Conservation (phyloP, 2,888 invertebrate species). For the Macrosiphum euphorbiae region DNA sequence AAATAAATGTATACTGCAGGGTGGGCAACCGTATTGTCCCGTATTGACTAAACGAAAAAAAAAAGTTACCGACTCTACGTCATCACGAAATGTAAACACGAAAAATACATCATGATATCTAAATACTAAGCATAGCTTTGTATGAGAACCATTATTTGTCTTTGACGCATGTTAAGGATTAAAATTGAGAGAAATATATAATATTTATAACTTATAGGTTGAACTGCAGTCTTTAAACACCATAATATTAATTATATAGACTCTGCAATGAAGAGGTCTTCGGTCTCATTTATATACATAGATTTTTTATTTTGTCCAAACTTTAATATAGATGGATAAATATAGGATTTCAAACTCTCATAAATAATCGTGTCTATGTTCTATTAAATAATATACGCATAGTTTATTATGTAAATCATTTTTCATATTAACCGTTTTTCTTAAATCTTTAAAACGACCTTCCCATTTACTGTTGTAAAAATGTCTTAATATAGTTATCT, state of each 20-base stretch:
- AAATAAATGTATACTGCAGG: neutral
- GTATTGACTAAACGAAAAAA: neutral
- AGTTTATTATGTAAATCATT: neutral
- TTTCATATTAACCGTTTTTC: neutral
- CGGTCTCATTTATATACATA: neutral
- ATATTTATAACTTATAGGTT: neutral
- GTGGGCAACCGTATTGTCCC: neutral
- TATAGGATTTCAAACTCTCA: neutral
- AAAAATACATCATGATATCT: neutral
- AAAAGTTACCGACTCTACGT: neutral
- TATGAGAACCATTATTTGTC: neutral
- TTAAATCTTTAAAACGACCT: neutral
- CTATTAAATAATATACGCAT: neutral
- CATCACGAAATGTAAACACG: neutral
- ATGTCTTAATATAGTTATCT: neutral
- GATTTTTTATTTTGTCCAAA: neutral
- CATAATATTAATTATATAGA: neutral
- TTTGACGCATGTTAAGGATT: neutral
- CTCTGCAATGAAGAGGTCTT: neutral
- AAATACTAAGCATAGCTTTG: neutral
- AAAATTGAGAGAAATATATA: neutral
- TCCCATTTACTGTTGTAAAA: neutral
- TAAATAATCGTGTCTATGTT: neutral
- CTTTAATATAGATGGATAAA: neutral
- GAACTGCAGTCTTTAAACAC: neutral